These are phyloP conservation scores for Dynastes grantii DNA, from an alignment of 2,888 invertebrate genomes.

Conservation along the genomic window DNA sequence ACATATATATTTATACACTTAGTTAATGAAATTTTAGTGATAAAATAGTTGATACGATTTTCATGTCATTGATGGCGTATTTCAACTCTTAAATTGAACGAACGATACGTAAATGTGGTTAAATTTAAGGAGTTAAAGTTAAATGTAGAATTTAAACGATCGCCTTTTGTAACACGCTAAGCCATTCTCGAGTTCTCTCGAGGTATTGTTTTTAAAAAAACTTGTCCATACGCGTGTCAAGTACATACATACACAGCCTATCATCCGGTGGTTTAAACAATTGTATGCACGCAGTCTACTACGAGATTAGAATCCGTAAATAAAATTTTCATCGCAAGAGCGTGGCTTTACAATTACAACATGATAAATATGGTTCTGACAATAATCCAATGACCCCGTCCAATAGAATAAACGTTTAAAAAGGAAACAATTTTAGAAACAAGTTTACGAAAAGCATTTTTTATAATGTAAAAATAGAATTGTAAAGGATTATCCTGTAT, in stretches of 20 bases:
- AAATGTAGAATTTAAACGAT: no score
- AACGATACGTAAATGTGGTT: no score
- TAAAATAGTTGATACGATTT: no score
- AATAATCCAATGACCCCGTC: conserved; percentile 20
- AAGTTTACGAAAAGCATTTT: not conserved
- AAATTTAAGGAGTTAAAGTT: no score
- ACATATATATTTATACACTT: no score
- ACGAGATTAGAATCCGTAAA: conserved; percentile 54
- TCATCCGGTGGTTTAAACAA: conserved; percentile 55
- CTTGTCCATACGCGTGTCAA: conserved; percentile 48
- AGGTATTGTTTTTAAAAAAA: conserved; percentile 25
- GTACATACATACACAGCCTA: not conserved
- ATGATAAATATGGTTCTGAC: conserved; percentile 16
- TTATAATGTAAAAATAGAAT: not conserved
- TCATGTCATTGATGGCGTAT: no score
- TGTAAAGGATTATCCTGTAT: conserved; percentile 1
- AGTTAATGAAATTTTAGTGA: no score
- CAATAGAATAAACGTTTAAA: not conserved
- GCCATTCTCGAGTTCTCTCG: not conserved
- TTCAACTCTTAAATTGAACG: no score
- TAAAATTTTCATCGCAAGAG: conserved; percentile 10
- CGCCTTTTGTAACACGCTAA: no score
- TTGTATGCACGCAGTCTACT: conserved; percentile 54
- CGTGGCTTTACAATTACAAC: conserved; percentile 34
- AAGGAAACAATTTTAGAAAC: not conserved